These are phyloP conservation scores for Achroia grisella DNA, from an alignment of 1,140 invertebrate genomes.

Conservation along the genomic window DNA sequence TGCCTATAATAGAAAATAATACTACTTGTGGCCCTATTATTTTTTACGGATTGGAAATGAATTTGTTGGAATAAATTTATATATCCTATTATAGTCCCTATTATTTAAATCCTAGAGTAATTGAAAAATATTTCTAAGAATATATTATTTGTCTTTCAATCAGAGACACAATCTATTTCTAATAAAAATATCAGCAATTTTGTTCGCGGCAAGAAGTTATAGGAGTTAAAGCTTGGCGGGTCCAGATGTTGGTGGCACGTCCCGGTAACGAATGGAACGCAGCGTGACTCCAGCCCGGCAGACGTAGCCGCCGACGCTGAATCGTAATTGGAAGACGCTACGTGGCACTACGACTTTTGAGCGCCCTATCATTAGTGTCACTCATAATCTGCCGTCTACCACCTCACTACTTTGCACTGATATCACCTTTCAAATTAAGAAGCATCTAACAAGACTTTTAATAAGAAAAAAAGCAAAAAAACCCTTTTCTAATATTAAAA, in stretches of 20 bases:
- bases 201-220: conserved; percentile 35
- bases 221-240: conserved; percentile 34
- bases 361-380: conserved; percentile 67
- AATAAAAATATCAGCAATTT: conserved; percentile 8
- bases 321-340: conserved; percentile 58
- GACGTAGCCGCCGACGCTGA: conserved; percentile 16
- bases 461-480: too few relatives aligned
- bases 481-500: too few relatives aligned
- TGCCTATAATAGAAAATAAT: too few relatives aligned
- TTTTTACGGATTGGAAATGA: too few relatives aligned
- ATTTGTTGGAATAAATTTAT: too few relatives aligned
- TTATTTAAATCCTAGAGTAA: too few relatives aligned
- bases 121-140: not conserved
- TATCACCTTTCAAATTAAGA: conserved; percentile 8
- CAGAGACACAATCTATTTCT: not conserved
- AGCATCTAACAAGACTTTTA: too few relatives aligned
- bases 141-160: not conserved
- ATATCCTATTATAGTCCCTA: too few relatives aligned
- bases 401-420: conserved; percentile 17
- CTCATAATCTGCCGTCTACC: conserved; percentile 46
- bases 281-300: conserved; percentile 39
- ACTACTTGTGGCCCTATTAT: too few relatives aligned
- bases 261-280: conserved; percentile 53
- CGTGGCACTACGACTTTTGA: conserved; percentile 51
- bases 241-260: conserved; percentile 60